A percentile compares a stretch with the other conserved stretches of the same genome.
Conservation (phyloP, 2,888 invertebrate species). For the Caenorhabditis macrosperma region DNA sequence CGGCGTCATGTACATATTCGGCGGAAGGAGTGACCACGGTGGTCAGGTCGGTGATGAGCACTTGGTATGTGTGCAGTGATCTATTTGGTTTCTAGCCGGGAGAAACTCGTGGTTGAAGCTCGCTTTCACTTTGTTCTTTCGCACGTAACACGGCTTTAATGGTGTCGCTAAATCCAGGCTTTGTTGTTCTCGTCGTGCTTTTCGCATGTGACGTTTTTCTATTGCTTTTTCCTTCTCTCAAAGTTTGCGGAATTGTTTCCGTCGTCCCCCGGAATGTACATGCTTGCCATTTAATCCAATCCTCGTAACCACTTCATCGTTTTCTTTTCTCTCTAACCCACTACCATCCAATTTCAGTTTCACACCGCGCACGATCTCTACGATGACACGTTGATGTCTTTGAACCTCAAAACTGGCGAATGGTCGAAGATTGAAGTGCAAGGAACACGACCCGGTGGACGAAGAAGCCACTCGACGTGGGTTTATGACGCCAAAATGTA, state of each 20-base stretch:
- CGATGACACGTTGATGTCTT: constrained; percentile 81
- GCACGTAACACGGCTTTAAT: no score
- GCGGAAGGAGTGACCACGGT: constrained; percentile 87
- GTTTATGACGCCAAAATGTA: constrained; percentile 87
- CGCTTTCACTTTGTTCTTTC: no score
- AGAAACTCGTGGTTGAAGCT: no score
- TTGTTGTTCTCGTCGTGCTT: no score
- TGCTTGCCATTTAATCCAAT: no score
- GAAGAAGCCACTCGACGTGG: constrained; percentile 93
- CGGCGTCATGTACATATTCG: constrained; percentile 90
- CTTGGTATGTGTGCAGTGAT: constrained; percentile 63
- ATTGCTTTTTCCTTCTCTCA: background rate
- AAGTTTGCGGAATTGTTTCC: no score
- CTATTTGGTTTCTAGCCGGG: background rate
- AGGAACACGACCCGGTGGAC: constrained; percentile 85
- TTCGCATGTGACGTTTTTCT: background rate
- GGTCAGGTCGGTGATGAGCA: constrained; percentile 69
- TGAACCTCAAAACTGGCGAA: constrained; percentile 86
- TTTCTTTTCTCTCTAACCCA: constrained; percentile 12
- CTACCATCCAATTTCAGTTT: no score
- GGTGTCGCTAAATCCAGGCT: no score
- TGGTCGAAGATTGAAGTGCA: constrained; percentile 86
- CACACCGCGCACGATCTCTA: constrained; percentile 86
- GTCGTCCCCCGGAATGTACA: no score
- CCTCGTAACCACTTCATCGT: background rate